Conservation (phyloP, 2,113 vertebrate genomes). For the Coreoperca whiteheadi region DNA sequence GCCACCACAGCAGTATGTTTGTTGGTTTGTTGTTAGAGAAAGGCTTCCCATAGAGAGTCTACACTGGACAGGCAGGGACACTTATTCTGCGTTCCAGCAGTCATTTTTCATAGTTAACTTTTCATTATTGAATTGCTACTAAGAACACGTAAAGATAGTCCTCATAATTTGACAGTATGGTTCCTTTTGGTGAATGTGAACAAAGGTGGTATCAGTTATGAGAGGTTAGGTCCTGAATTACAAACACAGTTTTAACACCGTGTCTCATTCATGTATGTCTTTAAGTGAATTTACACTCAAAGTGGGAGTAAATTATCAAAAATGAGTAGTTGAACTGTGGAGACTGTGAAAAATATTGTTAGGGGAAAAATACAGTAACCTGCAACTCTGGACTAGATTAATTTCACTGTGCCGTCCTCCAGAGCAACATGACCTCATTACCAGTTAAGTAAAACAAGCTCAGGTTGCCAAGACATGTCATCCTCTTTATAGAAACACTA, state of each 20-base stretch:
- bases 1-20: constrained; percentile 1
- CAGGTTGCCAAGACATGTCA: constrained; percentile 63
- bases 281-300: not conserved
- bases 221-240: not conserved
- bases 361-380: not conserved
- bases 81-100: not conserved
- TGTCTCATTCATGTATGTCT: not conserved
- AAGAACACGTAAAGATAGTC: not conserved
- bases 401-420: constrained; percentile 1
- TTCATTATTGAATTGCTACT: not conserved
- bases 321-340: not conserved
- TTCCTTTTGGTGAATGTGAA: not conserved
- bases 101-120: not conserved
- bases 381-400: not conserved
- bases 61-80: not conserved
- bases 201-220: not conserved
- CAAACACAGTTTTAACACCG: not conserved
- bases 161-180: not conserved
- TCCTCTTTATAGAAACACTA: constrained; percentile 21
- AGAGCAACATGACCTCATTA: constrained; percentile 60
- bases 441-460: constrained; percentile 24
- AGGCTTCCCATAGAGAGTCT: not conserved
- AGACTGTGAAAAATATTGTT: too few species aligned
- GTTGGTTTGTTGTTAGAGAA: not conserved
- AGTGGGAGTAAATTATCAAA: not conserved